These are phyloP conservation scores for Dendroctonus ponderosae DNA, from an alignment of 1,140 invertebrate genomes.

Conservation along the genomic window DNA sequence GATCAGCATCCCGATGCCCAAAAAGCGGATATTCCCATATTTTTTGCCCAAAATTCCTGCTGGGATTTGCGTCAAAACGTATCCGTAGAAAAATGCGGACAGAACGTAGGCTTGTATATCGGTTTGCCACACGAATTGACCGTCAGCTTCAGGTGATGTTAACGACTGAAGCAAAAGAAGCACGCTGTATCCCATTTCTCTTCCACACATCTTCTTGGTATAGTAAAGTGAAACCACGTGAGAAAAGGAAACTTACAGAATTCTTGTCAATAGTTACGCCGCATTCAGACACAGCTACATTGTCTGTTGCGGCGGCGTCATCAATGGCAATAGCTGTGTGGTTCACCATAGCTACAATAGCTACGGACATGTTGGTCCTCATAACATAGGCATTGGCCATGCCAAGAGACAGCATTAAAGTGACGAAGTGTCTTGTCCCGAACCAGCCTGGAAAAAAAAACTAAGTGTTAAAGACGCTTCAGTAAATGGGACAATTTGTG, in stretches of 20 bases:
- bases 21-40: conserved; percentile 78
- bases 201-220: too few species aligned
- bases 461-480: background rate
- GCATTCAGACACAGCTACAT: conserved; percentile 56
- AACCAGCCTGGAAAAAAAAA: conserved; percentile 62
- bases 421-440: conserved; percentile 76
- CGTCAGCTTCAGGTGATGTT: conserved; percentile 53
- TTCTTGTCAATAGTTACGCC: conserved; percentile 41
- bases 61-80: conserved; percentile 84
- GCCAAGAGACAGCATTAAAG: conserved; percentile 86
- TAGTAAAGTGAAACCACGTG: too few species aligned
- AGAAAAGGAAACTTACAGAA: conserved; percentile 11
- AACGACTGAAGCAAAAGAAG: background rate
- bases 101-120: conserved; percentile 77
- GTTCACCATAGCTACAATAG: conserved; percentile 95
- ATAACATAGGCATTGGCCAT: conserved; percentile 93
- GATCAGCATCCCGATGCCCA: conserved; percentile 82
- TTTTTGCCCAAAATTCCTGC: conserved; percentile 84
- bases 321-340: conserved; percentile 62
- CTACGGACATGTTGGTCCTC: conserved; percentile 95
- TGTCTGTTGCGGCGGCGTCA: conserved; percentile 43
- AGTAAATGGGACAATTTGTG: too few species aligned
- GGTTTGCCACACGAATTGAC: conserved; percentile 72
- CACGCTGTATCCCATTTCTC: too few species aligned
- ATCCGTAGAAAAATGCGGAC: conserved; percentile 89